Conservation (phyloP, 2,113 vertebrate species). For the Damaliscus lunatus region DNA sequence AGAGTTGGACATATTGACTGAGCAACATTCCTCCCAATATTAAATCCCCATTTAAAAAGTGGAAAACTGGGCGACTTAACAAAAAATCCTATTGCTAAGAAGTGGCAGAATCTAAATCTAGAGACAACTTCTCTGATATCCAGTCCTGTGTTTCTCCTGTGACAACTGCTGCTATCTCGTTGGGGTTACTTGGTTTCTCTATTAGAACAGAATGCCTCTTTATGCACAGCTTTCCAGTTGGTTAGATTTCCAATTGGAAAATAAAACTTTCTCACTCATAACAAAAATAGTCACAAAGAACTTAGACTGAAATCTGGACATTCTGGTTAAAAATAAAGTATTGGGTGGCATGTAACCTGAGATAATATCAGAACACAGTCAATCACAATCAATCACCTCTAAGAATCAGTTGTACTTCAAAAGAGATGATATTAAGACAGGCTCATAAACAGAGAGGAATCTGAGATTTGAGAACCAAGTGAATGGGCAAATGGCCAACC, state of each 20-base stretch:
- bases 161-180: not conserved
- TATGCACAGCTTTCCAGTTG: not conserved
- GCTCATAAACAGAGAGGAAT: slow-evolving; percentile 1
- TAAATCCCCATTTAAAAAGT: not conserved
- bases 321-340: slow-evolving; percentile 35
- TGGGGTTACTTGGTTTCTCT: not conserved
- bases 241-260: slow-evolving; percentile 32
- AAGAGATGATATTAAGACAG: not conserved
- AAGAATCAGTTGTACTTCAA: slow-evolving; percentile 36
- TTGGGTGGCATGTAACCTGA: not conserved
- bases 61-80: not conserved
- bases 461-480: slow-evolving; percentile 17
- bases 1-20: not conserved
- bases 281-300: slow-evolving; percentile 46
- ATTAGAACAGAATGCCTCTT: not conserved
- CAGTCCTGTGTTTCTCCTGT: not conserved
- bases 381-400: not conserved
- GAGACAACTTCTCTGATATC: not conserved
- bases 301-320: not conserved
- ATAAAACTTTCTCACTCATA: slow-evolving; percentile 44
- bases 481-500: slow-evolving; percentile 30
- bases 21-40: not conserved
- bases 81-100: not conserved
- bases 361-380: not conserved
- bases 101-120: not conserved